Evolutionary conservation across 1,140 invertebrate species (phyloP), one percentile per base, ranked within the genome.

Genomic region (Listronotus oregonensis): DNA sequence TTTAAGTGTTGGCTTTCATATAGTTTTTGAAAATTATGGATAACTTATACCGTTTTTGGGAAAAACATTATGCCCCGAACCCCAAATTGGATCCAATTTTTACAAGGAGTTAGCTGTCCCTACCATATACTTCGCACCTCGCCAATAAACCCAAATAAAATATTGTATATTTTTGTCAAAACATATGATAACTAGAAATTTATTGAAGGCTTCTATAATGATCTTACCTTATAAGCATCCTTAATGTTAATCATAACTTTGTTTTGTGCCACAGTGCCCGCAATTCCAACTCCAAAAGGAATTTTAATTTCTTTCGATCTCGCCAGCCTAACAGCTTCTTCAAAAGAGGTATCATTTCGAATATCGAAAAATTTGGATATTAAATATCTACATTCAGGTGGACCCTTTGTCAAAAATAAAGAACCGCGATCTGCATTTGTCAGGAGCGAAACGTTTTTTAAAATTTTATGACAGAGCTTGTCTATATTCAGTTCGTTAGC

Each of bases 401-500:
- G 84, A 9, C 93, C 93, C 75, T 93, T 89, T 0, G 92, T 92
- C 52, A 97, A 81, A 80, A 96, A 96, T 57, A 96, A 80, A 57
- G 90, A 93, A 9, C 93, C 93, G 15, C 94, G 81, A 79, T 96
- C 94, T 0, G 93, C 93, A 65, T 90, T 85, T 4, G 93, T 95
- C 44, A 97, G 83, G 56, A 94, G 81, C 43, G 91, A 89, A 1
- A 96, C 93, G 80, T 96, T 97, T 14, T 93, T 92, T 21, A 96
- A 84, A 70, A 96, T 96, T 83, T 97, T 97, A 80, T 96, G 93
- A 77, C 94, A 97, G 6, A 97, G 85, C 10, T 92, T 88, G 79
- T 96, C 91, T 73, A 97, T 94, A 77, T 97, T 93, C 74, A 96
- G 78, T 80, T 97, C 94, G 77, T 95, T 96, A 64, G 93, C 91